Evolutionary conservation across 1,140 invertebrate genomes (phyloP).

Genomic region (Orius insidiosus): DNA sequence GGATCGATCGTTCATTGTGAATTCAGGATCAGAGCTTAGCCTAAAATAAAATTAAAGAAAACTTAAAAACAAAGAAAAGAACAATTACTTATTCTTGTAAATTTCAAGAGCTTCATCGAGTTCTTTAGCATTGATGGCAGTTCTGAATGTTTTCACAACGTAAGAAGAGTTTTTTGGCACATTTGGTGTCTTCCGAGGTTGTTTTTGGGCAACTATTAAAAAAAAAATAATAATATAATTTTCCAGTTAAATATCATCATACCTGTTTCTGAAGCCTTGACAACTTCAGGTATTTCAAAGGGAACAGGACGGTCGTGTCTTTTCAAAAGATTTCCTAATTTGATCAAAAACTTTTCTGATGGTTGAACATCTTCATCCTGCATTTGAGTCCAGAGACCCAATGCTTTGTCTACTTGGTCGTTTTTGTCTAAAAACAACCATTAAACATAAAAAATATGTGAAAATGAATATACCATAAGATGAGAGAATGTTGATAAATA

Average conservation of each 20-base stretch:
- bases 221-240: not conserved
- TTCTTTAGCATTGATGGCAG: conserved; percentile 29
- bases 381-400: conserved; percentile 57
- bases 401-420: conserved; percentile 48
- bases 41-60: conserved; percentile 21
- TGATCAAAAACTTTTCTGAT: conserved; percentile 42
- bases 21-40: not conserved
- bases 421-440: conserved; percentile 20
- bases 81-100: conserved; percentile 24
- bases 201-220: conserved; percentile 14
- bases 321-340: conserved; percentile 44
- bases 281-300: conserved; percentile 28
- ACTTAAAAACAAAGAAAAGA: conserved; percentile 17
- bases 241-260: not conserved
- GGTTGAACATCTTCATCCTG: conserved; percentile 63
- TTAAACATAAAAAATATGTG: not conserved
- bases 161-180: not conserved
- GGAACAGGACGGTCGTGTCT: conserved; percentile 44
- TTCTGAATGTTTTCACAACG: conserved; percentile 20
- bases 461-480: conserved; percentile 37
- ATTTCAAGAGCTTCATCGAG: conserved; percentile 31
- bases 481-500: conserved; percentile 50
- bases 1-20: conserved; percentile 14
- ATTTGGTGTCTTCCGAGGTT: not conserved
- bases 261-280: not conserved